These are phyloP conservation scores for Pluvianellus socialis DNA, from an alignment of 2,113 vertebrate genomes.

Conservation along the genomic window DNA sequence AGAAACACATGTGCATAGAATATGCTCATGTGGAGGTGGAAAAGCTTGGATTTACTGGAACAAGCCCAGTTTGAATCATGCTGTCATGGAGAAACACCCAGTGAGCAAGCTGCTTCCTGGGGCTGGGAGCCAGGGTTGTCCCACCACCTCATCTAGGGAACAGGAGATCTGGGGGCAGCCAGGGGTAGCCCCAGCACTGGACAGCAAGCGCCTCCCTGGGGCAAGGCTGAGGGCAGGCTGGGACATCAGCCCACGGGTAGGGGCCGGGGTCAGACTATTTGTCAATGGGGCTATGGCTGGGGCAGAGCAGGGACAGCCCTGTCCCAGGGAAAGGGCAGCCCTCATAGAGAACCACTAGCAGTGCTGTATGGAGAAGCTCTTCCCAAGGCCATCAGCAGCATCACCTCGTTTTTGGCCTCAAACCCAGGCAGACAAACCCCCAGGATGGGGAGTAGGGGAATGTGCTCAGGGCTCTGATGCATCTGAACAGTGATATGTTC, in stretches of 20 bases:
- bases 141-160: neutral
- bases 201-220: rapidly evolving
- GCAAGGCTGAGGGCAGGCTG: neutral
- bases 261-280: neutral
- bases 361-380: neutral
- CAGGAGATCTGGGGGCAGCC: neutral
- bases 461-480: neutral
- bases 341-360: neutral
- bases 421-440: neutral
- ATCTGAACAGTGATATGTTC: neutral
- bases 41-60: slow-evolving; percentile 29
- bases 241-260: neutral
- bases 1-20: neutral
- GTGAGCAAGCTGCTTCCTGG: neutral
- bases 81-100: neutral
- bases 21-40: neutral
- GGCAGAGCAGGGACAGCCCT: neutral
- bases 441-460: neutral
- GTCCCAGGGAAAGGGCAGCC: neutral
- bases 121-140: neutral
- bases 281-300: neutral
- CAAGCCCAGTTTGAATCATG: neutral
- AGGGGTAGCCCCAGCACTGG: neutral
- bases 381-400: too few relatives aligned
- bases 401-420: neutral